phyloP scores from a whole-genome alignment of 2,888 invertebrate genomes.

The Scrobipalpa costella region DNA sequence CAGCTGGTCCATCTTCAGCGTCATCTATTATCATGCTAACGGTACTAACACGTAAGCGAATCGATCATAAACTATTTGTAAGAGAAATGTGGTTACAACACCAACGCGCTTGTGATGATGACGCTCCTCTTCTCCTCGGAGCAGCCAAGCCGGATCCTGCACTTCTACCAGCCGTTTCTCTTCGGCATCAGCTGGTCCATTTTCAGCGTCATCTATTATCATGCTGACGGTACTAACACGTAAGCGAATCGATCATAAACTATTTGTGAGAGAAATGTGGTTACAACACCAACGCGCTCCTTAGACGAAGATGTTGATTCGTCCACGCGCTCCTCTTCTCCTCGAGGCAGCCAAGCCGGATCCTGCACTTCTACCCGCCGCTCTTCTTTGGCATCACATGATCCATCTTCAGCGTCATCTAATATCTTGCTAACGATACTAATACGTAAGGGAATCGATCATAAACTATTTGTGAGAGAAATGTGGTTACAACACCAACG shows the following conservation, averaged over 20 bases:
- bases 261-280: not conserved
- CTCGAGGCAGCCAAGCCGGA: conserved; percentile 85
- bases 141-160: conserved; percentile 85
- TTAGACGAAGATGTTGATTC: too few relatives aligned
- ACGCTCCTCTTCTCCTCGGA: conserved; percentile 85
- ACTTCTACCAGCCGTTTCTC: conserved; percentile 81
- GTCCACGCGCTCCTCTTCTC: conserved; percentile 86
- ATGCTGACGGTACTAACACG: conserved; percentile 87
- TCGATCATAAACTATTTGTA: not conserved
- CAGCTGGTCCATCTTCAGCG: conserved; percentile 82
- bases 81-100: not conserved
- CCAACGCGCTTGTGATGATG: conserved; percentile 87
- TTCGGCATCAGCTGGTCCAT: conserved; percentile 80
- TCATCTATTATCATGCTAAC: conserved; percentile 87
- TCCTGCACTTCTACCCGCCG: conserved; percentile 83
- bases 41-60: conserved; percentile 84
- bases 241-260: conserved; percentile 49
- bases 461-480: not conserved
- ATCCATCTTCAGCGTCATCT: conserved; percentile 85
- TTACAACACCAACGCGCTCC: conserved; percentile 80
- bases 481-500: conserved; percentile 33
- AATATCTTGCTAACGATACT: conserved; percentile 87
- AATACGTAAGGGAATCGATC: conserved; percentile 75
- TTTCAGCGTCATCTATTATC: conserved; percentile 87
- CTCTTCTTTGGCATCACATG: conserved; percentile 78